Evolutionary conservation across 2,888 invertebrate species (phyloP).

Genomic region (Trachelus stipa): DNA sequence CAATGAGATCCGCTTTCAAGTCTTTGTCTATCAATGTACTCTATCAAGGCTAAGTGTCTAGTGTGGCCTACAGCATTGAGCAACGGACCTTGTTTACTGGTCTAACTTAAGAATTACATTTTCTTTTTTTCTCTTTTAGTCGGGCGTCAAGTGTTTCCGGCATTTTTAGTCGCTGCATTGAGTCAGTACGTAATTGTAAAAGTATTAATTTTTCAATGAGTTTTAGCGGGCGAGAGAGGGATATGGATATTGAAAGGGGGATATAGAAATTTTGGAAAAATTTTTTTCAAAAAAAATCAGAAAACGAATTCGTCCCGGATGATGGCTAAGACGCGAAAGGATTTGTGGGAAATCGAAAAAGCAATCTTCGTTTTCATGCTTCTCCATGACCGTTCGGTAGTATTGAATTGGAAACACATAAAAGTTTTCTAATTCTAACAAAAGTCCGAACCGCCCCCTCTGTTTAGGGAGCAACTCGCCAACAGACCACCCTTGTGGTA

Average conservation of each 20-base stretch:
- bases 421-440: conserved; percentile 53
- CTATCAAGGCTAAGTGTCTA: conserved; percentile 60
- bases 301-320: not conserved
- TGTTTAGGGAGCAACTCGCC: conserved; percentile 43
- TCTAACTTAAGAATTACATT: not conserved
- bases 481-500: conserved; percentile 50
- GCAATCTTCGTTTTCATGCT: conserved; percentile 2
- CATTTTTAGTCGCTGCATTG: not conserved
- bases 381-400: conserved; percentile 36
- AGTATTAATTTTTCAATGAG: not conserved
- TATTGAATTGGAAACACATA: conserved; percentile 33
- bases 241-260: not conserved
- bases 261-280: not conserved
- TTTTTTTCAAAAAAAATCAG: not conserved
- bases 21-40: conserved; percentile 59
- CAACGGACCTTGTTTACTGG: conserved; percentile 9
- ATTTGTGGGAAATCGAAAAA: not conserved
- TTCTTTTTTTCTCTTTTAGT: not conserved
- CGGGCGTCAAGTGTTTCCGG: not conserved
- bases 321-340: not conserved
- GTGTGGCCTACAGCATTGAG: conserved; percentile 53
- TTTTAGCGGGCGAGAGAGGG: too few relatives aligned
- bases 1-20: conserved; percentile 54
- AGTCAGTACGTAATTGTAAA: not conserved
- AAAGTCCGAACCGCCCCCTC: conserved; percentile 43